A percentile compares a stretch with the other conserved stretches of the same genome.
Evolutionary conservation across 2,888 invertebrate species (phyloP).

Genomic region (Pogonocherus hispidulus): DNA sequence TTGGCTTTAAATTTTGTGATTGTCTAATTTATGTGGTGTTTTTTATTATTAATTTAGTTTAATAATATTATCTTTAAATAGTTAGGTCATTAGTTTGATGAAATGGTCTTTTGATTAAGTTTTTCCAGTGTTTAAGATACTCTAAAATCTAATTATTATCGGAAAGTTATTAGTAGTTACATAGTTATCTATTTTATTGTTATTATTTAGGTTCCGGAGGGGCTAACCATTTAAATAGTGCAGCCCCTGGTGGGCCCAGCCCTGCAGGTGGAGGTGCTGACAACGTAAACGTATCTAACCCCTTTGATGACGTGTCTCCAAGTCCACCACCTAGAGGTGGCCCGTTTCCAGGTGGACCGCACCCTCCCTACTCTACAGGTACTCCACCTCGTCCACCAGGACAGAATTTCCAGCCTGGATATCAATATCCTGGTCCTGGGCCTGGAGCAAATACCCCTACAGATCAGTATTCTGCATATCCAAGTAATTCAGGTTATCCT

Average conservation of each 20-base stretch:
- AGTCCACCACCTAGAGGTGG: constrained; percentile 66
- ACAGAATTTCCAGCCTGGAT: constrained; percentile 71
- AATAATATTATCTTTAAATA: no score
- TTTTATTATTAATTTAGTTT: no score
- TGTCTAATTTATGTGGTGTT: no score
- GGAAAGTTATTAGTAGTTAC: no score
- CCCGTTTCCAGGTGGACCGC: constrained; percentile 66
- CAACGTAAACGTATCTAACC: constrained; percentile 89
- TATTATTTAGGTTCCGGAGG: constrained; percentile 62
- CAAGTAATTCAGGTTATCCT: constrained; percentile 70
- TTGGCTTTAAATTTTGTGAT: no score
- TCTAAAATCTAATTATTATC: no score
- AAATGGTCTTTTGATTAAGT: no score
- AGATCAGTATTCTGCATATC: constrained; percentile 73
- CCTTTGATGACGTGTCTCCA: constrained; percentile 84
- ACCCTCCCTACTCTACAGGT: constrained; percentile 68
- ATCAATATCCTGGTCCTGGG: constrained; percentile 72
- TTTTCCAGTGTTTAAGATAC: no score
- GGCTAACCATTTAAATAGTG: constrained; percentile 67
- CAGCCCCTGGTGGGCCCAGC: constrained; percentile 66
- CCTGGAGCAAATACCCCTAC: constrained; percentile 63
- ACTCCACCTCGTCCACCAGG: constrained; percentile 66
- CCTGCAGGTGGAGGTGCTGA: constrained; percentile 72
- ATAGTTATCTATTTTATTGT: no score
- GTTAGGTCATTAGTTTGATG: no score